Conservation (phyloP, 2,113 vertebrate genomes). For the Chaetodon trifascialis region DNA sequence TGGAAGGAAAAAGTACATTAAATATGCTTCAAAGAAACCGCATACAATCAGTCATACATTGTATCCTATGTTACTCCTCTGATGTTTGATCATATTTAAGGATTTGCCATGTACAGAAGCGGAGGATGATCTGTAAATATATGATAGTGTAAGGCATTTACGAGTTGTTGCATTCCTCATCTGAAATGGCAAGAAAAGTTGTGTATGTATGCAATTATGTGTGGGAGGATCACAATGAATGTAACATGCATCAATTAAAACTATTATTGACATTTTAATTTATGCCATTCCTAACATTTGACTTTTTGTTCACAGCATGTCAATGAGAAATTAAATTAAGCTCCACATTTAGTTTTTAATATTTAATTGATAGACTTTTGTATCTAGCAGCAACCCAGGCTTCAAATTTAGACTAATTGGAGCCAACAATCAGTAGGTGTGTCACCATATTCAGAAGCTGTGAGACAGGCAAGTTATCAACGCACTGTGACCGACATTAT, state of each 20-base stretch:
- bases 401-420: slow-evolving; percentile 1
- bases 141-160: slow-evolving; percentile 85
- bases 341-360: slow-evolving; percentile 7
- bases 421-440: background rate
- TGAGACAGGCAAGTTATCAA: background rate
- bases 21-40: slow-evolving; percentile 69
- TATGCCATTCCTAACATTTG: slow-evolving; percentile 63
- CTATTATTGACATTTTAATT: slow-evolving; percentile 93
- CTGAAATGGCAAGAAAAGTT: slow-evolving; percentile 86
- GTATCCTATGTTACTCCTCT: slow-evolving; percentile 75
- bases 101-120: slow-evolving; percentile 90
- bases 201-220: slow-evolving; percentile 91
- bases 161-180: slow-evolving; percentile 82
- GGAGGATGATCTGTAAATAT: slow-evolving; percentile 90
- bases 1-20: slow-evolving; percentile 69
- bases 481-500: background rate
- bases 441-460: background rate
- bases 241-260: slow-evolving; percentile 96
- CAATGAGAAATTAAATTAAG: slow-evolving; percentile 1
- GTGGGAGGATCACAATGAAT: slow-evolving; percentile 92
- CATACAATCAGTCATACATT: slow-evolving; percentile 76
- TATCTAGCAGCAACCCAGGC: background rate
- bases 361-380: background rate
- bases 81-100: slow-evolving; percentile 78
- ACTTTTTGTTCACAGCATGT: slow-evolving; percentile 28